phyloP scores from a whole-genome alignment of 2,888 invertebrate genomes.

The Biston betularia region DNA sequence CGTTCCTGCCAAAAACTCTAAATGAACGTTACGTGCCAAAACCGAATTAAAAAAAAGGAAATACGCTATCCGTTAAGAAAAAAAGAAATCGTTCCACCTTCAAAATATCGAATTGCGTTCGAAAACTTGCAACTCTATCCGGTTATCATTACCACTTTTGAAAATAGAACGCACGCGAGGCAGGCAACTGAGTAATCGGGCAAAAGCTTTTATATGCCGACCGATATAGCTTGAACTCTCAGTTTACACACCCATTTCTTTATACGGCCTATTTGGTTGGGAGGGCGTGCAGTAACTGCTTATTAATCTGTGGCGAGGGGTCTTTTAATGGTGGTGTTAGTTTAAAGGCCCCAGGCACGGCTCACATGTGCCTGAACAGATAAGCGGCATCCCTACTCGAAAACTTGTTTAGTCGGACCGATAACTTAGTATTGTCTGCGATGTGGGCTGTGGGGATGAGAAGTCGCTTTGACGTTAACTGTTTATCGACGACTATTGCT shows the following conservation, averaged over 20 bases:
- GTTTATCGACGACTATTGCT: constrained; percentile 54
- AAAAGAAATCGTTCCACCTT: constrained; percentile 20
- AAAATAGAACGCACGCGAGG: constrained; percentile 85
- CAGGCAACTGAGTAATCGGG: constrained; percentile 81
- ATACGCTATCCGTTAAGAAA: constrained; percentile 1
- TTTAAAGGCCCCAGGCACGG: constrained; percentile 79
- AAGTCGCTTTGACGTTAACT: constrained; percentile 47
- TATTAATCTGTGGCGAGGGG: constrained; percentile 55
- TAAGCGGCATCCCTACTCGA: constrained; percentile 83
- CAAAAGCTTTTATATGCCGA: constrained; percentile 77
- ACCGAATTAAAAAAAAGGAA: constrained; percentile 5
- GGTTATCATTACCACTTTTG: constrained; percentile 84
- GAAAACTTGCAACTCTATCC: constrained; percentile 60
- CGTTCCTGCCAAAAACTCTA: too few species aligned
- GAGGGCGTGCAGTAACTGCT: constrained; percentile 1
- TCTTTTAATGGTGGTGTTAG: constrained; percentile 69
- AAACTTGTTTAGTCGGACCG: constrained; percentile 80
- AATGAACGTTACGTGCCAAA: too few species aligned
- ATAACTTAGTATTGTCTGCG: constrained; percentile 80
- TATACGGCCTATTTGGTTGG: constrained; percentile 73
- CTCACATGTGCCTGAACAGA: constrained; percentile 80
- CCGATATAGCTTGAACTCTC: constrained; percentile 66
- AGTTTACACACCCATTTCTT: constrained; percentile 73
- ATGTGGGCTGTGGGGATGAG: constrained; percentile 57
- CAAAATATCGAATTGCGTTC: constrained; percentile 39